Evolutionary conservation across 2,113 vertebrate species (phyloP), one percentile per base, ranked within the genome.

Genomic region (Grammomys dolichurus): DNA sequence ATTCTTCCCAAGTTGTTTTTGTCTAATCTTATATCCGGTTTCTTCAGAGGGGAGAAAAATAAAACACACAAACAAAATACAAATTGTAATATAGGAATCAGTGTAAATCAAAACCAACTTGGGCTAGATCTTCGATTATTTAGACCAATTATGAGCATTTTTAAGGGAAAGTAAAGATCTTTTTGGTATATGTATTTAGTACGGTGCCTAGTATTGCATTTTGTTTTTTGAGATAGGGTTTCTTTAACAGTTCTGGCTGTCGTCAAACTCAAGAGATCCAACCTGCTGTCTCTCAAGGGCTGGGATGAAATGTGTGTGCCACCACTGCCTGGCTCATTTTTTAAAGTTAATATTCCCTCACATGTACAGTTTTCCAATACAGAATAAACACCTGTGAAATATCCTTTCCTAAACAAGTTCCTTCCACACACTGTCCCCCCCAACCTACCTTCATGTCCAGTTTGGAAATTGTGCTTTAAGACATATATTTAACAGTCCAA

Each of bases 1-100:
- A 76, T 28, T 89, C 81, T 63, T 51, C 31, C 54, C 48, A 7
- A 93, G 36, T 17, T 90, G 7, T 48, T 48, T 48, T 77, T 65
- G 73, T 12, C 20, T 46, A 51, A 72, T 84, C 94, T 87, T 78
- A 93, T 94, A 90, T 91, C 26, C 88, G 17, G 17, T 91, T 96
- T 72, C 67, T 92, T 81, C 60, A 28, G 22, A 36, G 24, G 65
- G 4, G 28, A 40, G 19, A 36, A 40, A 76, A n/a, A 43, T 28
- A 58, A 24, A n/a, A 40, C 22, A 87, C 48, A 65, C 1, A 48
- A 60, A 46, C 22, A 70, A 33, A 67, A 67, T 33, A 8, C 40
- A 14, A 33, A 26, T 36, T 56, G 78, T 20, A 36, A 46, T 5
- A 92, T 20, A 81, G 4, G 5, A 65, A 10, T 82, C 1, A 24